Conservation (phyloP, 1,140 invertebrate species). For the Drosophila ambigua region DNA sequence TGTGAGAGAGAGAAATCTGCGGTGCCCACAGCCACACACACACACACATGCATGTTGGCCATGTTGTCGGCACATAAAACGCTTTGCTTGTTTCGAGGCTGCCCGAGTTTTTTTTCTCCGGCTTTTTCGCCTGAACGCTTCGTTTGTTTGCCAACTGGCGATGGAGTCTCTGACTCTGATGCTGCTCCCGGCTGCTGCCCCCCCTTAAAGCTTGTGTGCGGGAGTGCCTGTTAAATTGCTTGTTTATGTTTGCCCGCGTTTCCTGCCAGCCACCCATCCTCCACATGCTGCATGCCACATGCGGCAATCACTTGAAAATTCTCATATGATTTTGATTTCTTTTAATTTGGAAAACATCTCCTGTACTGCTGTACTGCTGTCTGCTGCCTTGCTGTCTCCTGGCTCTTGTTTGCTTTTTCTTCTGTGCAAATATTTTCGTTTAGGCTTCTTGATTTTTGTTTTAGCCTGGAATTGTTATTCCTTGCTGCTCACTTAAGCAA, state of each 20-base stretch:
- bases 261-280: slow-evolving; percentile 33
- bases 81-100: slow-evolving; percentile 70
- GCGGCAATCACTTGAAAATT: slow-evolving; percentile 71
- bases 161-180: slow-evolving; percentile 11
- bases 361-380: not conserved
- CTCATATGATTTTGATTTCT: slow-evolving; percentile 80
- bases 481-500: slow-evolving; percentile 61
- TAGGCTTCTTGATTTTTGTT: slow-evolving; percentile 46
- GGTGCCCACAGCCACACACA: slow-evolving; percentile 40
- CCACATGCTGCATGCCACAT: slow-evolving; percentile 18
- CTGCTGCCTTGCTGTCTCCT: not conserved
- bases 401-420: slow-evolving; percentile 14
- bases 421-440: slow-evolving; percentile 71
- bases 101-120: slow-evolving; percentile 43
- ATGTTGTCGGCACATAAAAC: slow-evolving; percentile 64
- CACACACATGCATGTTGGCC: slow-evolving; percentile 7
- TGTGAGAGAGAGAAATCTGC: slow-evolving; percentile 69
- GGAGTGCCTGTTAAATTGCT: slow-evolving; percentile 78
- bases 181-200: slow-evolving; percentile 35
- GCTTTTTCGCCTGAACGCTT: slow-evolving; percentile 81
- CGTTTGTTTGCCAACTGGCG: slow-evolving; percentile 78
- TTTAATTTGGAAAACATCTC: slow-evolving; percentile 62
- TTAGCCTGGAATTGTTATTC: slow-evolving; percentile 63
- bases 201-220: slow-evolving; percentile 44
- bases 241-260: slow-evolving; percentile 74